Conservation (phyloP, 2,797 vertebrate genomes). For the Hyperoplus lanceolatus region DNA sequence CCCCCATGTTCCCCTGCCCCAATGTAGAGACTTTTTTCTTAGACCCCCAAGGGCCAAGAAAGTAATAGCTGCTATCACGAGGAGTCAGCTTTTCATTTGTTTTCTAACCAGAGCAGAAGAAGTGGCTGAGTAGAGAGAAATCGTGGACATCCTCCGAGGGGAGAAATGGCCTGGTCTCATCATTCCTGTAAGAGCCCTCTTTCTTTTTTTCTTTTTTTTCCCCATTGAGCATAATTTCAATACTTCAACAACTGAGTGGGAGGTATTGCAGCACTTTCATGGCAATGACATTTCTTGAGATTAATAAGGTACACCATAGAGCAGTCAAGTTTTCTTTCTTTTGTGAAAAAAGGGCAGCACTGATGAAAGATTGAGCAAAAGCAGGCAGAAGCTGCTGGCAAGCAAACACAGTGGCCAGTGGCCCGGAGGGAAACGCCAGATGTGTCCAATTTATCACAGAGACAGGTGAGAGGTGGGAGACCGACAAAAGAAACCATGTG, state of each 20-base stretch:
- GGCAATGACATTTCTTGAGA: constrained; percentile 16
- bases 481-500: constrained; percentile 28
- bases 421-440: constrained; percentile 58
- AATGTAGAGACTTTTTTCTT: constrained; percentile 9
- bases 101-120: constrained; percentile 54
- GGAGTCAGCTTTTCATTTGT: constrained; percentile 67
- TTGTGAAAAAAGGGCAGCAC: not conserved
- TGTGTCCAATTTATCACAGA: constrained; percentile 74
- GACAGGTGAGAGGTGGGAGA: constrained; percentile 66
- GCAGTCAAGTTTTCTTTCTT: constrained; percentile 11
- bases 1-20: constrained; percentile 7
- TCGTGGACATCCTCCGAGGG: constrained; percentile 10
- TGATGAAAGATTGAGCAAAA: constrained; percentile 56
- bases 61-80: constrained; percentile 66
- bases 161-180: constrained; percentile 24
- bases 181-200: constrained; percentile 4
- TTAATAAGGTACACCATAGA: constrained; percentile 6
- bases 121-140: constrained; percentile 24
- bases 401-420: constrained; percentile 54
- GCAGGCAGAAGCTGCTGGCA: constrained; percentile 53
- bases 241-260: not conserved
- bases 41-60: constrained; percentile 34
- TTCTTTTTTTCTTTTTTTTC: no score
- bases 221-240: not conserved
- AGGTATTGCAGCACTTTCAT: constrained; percentile 2